These are phyloP conservation scores for Sanderia malayensis DNA, from an alignment of 30 jellyfish, hydroid and myxozoan genomes.

Conservation along the genomic window DNA sequence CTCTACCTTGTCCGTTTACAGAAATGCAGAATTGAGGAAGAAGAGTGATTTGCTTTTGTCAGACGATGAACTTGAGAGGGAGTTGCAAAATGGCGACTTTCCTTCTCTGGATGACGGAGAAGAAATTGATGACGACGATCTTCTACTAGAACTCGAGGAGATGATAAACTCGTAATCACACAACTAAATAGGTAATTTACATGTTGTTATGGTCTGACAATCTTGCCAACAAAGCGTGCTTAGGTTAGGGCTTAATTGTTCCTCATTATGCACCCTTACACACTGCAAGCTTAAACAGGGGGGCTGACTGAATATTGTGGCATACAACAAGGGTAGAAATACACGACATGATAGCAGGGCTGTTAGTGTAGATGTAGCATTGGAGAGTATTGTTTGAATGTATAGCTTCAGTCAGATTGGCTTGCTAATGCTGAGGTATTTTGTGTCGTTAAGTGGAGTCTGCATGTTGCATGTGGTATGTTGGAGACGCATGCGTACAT, in stretches of 20 bases:
- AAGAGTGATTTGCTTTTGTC: conserved; percentile 69
- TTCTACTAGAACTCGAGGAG: conserved; percentile 74
- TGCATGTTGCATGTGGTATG: too few relatives aligned
- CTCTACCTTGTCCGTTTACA: conserved; percentile 17
- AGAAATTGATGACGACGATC: conserved; percentile 82
- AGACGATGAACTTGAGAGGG: conserved; percentile 87
- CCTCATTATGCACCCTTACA: too few relatives aligned
- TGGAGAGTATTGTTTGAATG: too few relatives aligned
- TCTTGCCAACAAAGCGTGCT: conserved; percentile 8
- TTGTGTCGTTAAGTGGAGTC: too few relatives aligned
- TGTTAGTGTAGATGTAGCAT: too few relatives aligned
- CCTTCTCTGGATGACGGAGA: conserved; percentile 56
- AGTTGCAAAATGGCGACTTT: conserved; percentile 65
- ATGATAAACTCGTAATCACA: conserved; percentile 56
- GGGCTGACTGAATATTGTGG: too few relatives aligned
- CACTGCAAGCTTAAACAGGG: not conserved
- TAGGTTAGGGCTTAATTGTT: too few relatives aligned
- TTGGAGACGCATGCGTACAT: too few relatives aligned
- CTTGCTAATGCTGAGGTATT: too few relatives aligned
- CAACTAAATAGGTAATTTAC: conserved; percentile 8
- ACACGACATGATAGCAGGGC: too few relatives aligned
- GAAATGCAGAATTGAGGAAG: conserved; percentile 68
- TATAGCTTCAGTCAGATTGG: too few relatives aligned
- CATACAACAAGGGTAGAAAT: too few relatives aligned
- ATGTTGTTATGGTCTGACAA: not conserved